phyloP scores from a whole-genome alignment of 2,797 vertebrate genomes.

The Cossypha polioptera region DNA sequence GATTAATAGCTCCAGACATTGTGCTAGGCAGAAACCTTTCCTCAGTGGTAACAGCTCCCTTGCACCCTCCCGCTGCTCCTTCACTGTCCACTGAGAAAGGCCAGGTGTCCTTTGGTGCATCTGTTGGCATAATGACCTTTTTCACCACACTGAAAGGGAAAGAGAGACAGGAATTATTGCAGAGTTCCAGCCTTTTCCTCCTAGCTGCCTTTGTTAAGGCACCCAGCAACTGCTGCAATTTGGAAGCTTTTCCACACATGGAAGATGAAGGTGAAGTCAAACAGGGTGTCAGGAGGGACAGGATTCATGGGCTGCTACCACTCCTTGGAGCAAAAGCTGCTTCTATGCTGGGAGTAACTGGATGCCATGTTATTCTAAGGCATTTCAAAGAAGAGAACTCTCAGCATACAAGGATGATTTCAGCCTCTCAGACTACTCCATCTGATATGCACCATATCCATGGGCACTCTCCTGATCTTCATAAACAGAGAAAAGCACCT shows the following conservation, averaged over 20 bases:
- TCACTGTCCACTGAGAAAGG: slow-evolving; percentile 97
- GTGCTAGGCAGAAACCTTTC: slow-evolving; percentile 33
- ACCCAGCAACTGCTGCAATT: not conserved
- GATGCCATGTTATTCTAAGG: accelerated
- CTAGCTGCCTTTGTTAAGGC: not conserved
- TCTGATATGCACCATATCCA: accelerated
- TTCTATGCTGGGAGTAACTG: not conserved
- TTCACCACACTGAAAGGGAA: slow-evolving; percentile 88
- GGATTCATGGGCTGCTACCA: not conserved
- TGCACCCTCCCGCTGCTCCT: not conserved
- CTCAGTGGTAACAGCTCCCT: slow-evolving; percentile 44
- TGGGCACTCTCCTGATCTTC: not conserved
- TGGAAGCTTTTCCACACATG: not conserved
- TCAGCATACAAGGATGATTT: not conserved
- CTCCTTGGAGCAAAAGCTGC: not conserved
- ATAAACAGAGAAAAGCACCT: not conserved
- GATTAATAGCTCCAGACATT: slow-evolving; percentile 50
- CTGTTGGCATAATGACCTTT: slow-evolving; percentile 99
- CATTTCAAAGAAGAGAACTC: not conserved
- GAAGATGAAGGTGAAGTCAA: not conserved
- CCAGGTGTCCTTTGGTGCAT: slow-evolving; percentile 98
- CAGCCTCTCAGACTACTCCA: not conserved
- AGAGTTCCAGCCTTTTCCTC: not conserved
- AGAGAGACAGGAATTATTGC: not conserved
- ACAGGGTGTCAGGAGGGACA: not conserved